These are phyloP conservation scores for Gallinago solitaria DNA, from an alignment of 2,797 vertebrate species.

Conservation along the genomic window DNA sequence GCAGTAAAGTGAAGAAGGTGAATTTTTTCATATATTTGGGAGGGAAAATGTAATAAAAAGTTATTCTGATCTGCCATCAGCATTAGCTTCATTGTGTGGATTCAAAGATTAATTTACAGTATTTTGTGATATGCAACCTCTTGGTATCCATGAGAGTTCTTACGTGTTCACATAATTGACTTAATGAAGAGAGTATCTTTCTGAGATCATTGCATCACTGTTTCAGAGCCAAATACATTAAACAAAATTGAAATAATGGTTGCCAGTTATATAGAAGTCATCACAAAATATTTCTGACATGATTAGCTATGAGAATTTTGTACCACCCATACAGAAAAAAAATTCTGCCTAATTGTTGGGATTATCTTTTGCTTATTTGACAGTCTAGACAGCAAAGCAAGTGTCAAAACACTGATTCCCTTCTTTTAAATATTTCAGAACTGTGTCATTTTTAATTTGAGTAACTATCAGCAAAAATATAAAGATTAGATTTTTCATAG, in stretches of 20 bases:
- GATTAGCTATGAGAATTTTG: background rate
- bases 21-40: background rate
- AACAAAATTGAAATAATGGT: background rate
- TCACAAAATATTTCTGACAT: background rate
- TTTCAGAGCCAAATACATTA: background rate
- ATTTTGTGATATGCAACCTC: background rate
- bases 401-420: background rate
- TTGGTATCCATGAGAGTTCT: background rate
- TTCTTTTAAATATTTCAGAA: background rate
- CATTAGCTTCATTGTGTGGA: background rate
- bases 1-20: background rate
- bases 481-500: background rate
- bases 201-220: background rate
- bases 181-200: background rate
- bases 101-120: background rate
- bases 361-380: background rate
- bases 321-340: background rate
- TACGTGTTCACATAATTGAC: background rate
- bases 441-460: background rate
- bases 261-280: background rate
- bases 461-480: background rate
- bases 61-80: background rate
- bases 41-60: background rate
- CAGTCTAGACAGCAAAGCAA: background rate
- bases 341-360: background rate